phyloP scores from a whole-genome alignment of 2,797 vertebrate genomes.

The Manis pentadactyla region DNA sequence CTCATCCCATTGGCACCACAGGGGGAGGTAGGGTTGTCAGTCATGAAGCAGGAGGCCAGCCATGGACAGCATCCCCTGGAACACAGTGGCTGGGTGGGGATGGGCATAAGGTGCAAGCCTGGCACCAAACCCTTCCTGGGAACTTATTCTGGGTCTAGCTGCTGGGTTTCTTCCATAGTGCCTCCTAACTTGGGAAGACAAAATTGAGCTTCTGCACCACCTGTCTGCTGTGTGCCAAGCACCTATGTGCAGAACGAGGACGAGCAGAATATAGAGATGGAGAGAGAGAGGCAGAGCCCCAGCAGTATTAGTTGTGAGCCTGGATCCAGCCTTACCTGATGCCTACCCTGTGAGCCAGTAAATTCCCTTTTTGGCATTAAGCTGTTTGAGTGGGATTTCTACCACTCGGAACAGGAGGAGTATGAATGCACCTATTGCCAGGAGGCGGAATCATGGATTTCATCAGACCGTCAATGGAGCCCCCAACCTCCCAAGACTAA shows the following conservation, averaged over 20 bases:
- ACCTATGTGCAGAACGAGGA: neutral
- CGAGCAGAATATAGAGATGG: neutral
- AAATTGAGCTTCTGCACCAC: neutral
- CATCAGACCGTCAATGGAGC: neutral
- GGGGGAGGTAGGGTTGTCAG: neutral
- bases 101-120: fast-evolving
- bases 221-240: no score
- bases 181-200: neutral
- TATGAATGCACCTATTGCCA: neutral
- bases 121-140: fast-evolving
- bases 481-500: neutral
- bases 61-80: neutral
- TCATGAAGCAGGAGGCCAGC: neutral
- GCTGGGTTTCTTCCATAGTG: fast-evolving
- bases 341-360: fast-evolving
- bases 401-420: neutral
- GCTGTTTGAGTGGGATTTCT: neutral
- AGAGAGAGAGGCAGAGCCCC: neutral
- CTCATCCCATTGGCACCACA: neutral
- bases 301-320: neutral
- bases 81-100: neutral
- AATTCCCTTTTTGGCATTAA: neutral
- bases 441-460: neutral
- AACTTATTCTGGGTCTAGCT: neutral
- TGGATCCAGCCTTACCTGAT: neutral